Base-by-base conservation (phyloP, 1,140 invertebrate genomes). In the Drosophila auraria region DNA sequence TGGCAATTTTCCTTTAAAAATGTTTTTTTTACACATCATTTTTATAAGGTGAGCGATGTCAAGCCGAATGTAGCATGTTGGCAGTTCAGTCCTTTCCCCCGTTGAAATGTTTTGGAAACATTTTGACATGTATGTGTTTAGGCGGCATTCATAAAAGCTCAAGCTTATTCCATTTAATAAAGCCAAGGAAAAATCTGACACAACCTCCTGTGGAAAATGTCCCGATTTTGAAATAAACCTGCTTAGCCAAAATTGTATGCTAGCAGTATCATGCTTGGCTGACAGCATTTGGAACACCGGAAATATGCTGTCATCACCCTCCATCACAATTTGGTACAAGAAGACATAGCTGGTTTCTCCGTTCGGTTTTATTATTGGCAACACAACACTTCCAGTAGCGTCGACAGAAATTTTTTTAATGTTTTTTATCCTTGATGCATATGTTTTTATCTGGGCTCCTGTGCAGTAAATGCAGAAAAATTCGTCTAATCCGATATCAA, bases 401-500 rank as follows among this genome's bases (percentile, higher is more conserved):
- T 30, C 11, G 23, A 59, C 11, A 3, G 9, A 27, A 17, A 17
- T 17, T 44, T 58, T 58, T n/a, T 17, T 17, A 0, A 44, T n/a
- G 5, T 6, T 33, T 23, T n/a, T 49, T 12, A 61, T 59, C 1
- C 57, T 27, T 27, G 40, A 17, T 8, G 11, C 8, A 6, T 44
- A 27, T 12, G 40, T 44, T 14, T 59, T 27, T 0, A 44, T 20
- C 11, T 60, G 38, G 3, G 38, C 23, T 42, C n/a, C 57, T 17
- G 23, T 59, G 15, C 58, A 61, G 8, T 59, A 59, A 12, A 61
- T 61, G 14, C 58, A 49, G n/a, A 49, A 49, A 23, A 49, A 61
- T 49, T 30, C 42, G 23, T 49, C 42, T 14, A 30, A 30, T 17
- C 40, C 38, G 9, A 59, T 59, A 27, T 59, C 38, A 5, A 44